phyloP scores from a whole-genome alignment of 2,797 vertebrate genomes.

The Salarias fasciatus region DNA sequence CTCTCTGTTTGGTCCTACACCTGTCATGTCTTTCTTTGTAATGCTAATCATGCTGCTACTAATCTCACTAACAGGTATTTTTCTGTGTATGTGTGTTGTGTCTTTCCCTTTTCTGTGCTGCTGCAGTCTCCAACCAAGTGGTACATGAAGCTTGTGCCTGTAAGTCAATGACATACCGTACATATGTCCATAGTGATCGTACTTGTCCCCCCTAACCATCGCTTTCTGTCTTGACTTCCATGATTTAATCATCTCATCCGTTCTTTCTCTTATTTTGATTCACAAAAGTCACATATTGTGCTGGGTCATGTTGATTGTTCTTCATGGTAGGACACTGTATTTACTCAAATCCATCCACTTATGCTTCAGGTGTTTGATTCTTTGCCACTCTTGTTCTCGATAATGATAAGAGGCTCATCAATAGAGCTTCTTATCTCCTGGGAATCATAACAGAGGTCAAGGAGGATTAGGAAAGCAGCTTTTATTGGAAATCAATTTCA shows the following conservation, averaged over 20 bases:
- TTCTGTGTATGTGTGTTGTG: conserved; percentile 64
- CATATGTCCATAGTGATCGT: conserved; percentile 40
- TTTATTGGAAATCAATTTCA: conserved; percentile 23
- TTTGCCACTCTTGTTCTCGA: conserved; percentile 10
- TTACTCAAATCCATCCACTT: neutral
- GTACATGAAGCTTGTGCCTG: conserved; percentile 99
- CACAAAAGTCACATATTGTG: conserved; percentile 1
- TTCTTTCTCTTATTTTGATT: neutral
- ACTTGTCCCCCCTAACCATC: neutral
- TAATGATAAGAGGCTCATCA: neutral
- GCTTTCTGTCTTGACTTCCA: conserved; percentile 6
- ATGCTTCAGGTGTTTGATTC: neutral
- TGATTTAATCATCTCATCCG: conserved; percentile 12
- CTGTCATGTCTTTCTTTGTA: conserved; percentile 54
- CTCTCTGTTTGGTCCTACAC: conserved; percentile 22
- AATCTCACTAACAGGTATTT: conserved; percentile 68
- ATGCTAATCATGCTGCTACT: conserved; percentile 56
- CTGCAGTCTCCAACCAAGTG: conserved; percentile 99
- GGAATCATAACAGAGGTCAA: conserved; percentile 20
- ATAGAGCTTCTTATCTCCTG: neutral
- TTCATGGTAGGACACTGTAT: neutral
- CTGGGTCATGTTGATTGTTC: neutral
- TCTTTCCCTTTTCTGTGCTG: conserved; percentile 72
- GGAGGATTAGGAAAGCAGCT: conserved; percentile 7
- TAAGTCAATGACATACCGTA: conserved; percentile 85